These are phyloP conservation scores for Tupiocoris notatus DNA, from an alignment of 2,888 invertebrate genomes.

Conservation along the genomic window DNA sequence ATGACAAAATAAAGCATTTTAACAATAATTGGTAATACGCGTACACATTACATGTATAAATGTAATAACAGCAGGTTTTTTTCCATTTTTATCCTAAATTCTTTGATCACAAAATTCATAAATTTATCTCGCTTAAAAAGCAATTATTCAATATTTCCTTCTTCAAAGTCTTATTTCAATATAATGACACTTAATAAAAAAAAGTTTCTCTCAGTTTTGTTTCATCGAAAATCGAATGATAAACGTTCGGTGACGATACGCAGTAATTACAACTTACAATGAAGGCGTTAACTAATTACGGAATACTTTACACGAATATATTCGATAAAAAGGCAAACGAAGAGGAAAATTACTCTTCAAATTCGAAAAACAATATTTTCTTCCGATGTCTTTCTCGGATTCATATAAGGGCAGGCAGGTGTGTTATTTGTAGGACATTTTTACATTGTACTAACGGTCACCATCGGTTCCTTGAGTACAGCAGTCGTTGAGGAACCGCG, in stretches of 20 bases:
- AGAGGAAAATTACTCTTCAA: background rate
- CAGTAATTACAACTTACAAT: background rate
- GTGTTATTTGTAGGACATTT: background rate
- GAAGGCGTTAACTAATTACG: background rate
- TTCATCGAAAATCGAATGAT: background rate
- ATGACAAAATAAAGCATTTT: slow-evolving; percentile 46
- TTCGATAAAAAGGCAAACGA: background rate
- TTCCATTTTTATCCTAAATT: slow-evolving; percentile 40
- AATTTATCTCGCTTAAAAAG: slow-evolving; percentile 26
- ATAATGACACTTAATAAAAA: slow-evolving; percentile 35
- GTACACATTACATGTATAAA: slow-evolving; percentile 41
- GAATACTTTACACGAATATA: background rate
- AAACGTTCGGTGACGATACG: background rate
- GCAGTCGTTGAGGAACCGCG: background rate
- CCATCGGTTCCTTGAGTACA: background rate
- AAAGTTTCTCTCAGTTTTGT: background rate
- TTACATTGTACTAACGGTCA: background rate
- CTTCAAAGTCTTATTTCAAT: slow-evolving; percentile 42
- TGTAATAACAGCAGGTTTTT: slow-evolving; percentile 38
- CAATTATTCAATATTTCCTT: slow-evolving; percentile 33
- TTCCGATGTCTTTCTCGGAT: no score
- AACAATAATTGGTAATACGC: slow-evolving; percentile 46
- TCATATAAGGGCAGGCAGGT: background rate
- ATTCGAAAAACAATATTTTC: background rate
- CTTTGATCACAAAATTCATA: slow-evolving; percentile 46